Evolutionary conservation across 2,113 vertebrate genomes (phyloP), one percentile per base, ranked within the genome.

Genomic region (Brienomyrus brachyistius): DNA sequence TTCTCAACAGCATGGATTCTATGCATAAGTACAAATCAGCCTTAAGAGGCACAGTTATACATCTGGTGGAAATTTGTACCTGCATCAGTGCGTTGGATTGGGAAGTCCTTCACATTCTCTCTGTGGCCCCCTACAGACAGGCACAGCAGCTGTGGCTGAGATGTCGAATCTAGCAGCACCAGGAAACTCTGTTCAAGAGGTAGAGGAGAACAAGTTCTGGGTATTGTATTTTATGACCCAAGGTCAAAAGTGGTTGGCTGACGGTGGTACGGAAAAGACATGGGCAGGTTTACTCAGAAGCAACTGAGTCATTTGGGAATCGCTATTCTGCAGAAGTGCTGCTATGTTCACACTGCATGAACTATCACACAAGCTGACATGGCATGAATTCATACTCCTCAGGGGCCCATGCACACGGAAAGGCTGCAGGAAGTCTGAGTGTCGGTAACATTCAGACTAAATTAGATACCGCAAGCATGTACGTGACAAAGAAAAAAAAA

Each of bases 111-210:
- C 54, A 95, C 89, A 2, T 91, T 77, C 9, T 89, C 91, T 0
- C 6, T 86, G 1, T 77, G 88, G 13, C 74, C 52, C 45, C 90
- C 94, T 9, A 93, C 91, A 84, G 70, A 93, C 89, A 96, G 27
- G 51, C 92, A 94, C 19, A 96, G 91, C 2, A 91, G 51, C 1
- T 90, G 74, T 27, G 94, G 93, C 0, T 66, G 80, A 52, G 92
- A 70, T 21, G 82, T 27, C 47, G 92, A 90, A 27, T 90, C 92
- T 23, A 89, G 40, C 77, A 94, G 87, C 80, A 96, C 93, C 90
- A 96, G 91, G 91, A 96, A 96, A 56, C 94, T 95, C 96, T 96
- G 89, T 23, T 50, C 21, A 17, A 88, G 83, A 51, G 48, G 23
- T 9, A 54, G 70, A 50, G 10, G 5, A 15, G 47, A 88, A 31